Percentiles rank a stretch among this genome's conserved stretches.
Evolutionary conservation across 2,888 invertebrate genomes (phyloP).

Genomic region (Tachina grossa): DNA sequence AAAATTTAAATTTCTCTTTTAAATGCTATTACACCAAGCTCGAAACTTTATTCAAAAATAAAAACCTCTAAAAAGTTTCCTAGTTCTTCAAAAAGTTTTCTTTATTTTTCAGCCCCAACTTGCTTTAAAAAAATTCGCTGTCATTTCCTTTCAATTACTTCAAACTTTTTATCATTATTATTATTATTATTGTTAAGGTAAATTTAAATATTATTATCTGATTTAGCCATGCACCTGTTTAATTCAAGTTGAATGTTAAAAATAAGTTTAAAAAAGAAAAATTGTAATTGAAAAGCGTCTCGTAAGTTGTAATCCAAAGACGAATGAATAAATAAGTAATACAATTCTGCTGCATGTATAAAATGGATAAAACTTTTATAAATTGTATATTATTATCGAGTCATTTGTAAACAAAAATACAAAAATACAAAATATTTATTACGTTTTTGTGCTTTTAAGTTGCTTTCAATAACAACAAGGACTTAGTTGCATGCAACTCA

Average conservation of each 20-base stretch:
- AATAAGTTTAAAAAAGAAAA: constrained; percentile 18
- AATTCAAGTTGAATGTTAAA: constrained; percentile 52
- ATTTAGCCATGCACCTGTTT: constrained; percentile 51
- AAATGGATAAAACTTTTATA: constrained; percentile 53
- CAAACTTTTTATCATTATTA: neutral
- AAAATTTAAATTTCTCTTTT: too few relatives aligned
- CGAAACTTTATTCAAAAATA: too few relatives aligned
- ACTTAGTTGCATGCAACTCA: constrained; percentile 52
- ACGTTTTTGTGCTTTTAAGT: constrained; percentile 17
- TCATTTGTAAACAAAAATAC: constrained; percentile 54
- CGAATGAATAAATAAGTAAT: constrained; percentile 43
- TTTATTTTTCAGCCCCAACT: neutral
- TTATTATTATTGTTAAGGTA: constrained; percentile 1
- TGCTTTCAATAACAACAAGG: constrained; percentile 26
- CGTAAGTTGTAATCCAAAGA: constrained; percentile 57
- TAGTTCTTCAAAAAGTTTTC: neutral
- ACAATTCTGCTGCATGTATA: constrained; percentile 38
- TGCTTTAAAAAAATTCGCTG: neutral
- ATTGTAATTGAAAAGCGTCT: constrained; percentile 62
- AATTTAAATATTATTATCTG: constrained; percentile 50
- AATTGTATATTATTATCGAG: constrained; percentile 64
- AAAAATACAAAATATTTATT: constrained; percentile 25
- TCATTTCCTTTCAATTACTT: neutral
- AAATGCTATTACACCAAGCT: too few relatives aligned
- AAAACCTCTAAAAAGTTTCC: neutral